Conservation (phyloP, 2,113 vertebrate species). For the Cygnus buccinator region DNA sequence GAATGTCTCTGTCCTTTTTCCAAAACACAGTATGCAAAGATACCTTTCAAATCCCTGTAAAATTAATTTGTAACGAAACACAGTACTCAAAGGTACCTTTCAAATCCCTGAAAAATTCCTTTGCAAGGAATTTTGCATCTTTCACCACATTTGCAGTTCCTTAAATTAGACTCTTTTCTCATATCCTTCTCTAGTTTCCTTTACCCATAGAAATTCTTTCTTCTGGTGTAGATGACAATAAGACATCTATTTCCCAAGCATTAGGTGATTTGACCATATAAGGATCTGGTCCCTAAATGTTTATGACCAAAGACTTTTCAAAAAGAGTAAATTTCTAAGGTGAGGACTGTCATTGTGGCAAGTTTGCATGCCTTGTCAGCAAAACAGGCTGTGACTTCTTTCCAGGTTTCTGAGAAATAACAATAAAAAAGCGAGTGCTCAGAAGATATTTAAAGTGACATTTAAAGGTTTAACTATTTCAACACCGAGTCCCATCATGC, state of each 20-base stretch:
- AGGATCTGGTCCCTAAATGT: background rate
- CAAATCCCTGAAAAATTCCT: background rate
- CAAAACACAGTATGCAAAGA: background rate
- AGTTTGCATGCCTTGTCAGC: background rate
- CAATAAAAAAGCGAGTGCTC: background rate
- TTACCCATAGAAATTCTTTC: background rate
- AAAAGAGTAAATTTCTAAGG: background rate
- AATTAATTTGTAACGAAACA: accelerated
- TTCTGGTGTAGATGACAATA: background rate
- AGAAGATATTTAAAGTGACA: background rate
- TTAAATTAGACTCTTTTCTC: background rate
- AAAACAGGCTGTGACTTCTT: background rate
- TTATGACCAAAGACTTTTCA: background rate
- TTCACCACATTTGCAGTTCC: background rate
- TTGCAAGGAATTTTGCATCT: background rate
- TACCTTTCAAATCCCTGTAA: background rate
- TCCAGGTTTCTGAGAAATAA: background rate
- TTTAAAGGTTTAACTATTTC: background rate
- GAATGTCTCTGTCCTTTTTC: background rate
- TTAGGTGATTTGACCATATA: background rate
- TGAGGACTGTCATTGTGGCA: background rate
- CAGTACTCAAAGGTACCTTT: background rate
- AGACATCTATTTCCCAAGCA: background rate
- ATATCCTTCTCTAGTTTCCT: background rate
- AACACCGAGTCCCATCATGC: background rate